Evolutionary conservation across 2,797 vertebrate genomes (phyloP).

Genomic region (Acridotheres tristis): DNA sequence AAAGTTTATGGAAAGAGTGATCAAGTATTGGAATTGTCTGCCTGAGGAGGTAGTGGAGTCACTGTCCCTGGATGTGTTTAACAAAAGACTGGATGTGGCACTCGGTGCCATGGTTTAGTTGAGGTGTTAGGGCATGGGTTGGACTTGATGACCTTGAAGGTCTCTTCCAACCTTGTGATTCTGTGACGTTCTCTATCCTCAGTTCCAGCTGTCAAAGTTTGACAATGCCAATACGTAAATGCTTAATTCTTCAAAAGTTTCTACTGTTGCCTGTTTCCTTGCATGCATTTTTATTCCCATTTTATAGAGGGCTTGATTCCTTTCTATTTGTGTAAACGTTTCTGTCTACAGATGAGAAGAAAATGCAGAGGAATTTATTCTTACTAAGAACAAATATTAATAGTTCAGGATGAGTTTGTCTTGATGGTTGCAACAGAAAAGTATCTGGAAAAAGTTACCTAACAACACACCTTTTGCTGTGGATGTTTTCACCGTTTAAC

Average conservation of each 20-base stretch:
- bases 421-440: not conserved
- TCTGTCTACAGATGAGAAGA: not conserved
- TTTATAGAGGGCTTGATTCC: not conserved
- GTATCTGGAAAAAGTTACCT: not conserved
- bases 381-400: not conserved
- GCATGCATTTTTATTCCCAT: not conserved
- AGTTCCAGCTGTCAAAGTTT: not conserved
- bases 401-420: not conserved
- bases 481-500: not conserved
- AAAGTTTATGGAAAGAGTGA: not conserved
- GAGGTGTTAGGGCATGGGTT: not conserved
- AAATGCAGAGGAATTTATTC: not conserved
- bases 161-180: not conserved
- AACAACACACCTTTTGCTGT: not conserved
- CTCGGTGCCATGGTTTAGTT: accelerated
- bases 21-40: not conserved
- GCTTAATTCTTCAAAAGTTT: not conserved
- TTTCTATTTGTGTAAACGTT: not conserved
- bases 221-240: not conserved
- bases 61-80: no score
- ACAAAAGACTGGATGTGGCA: no score
- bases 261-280: not conserved
- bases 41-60: not conserved
- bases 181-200: not conserved
- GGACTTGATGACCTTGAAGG: no score